Percentiles rank a stretch among this genome's conserved stretches.
Evolutionary conservation across 1,140 invertebrate genomes (phyloP).

Genomic region (Proctacanthus coquilletti): DNA sequence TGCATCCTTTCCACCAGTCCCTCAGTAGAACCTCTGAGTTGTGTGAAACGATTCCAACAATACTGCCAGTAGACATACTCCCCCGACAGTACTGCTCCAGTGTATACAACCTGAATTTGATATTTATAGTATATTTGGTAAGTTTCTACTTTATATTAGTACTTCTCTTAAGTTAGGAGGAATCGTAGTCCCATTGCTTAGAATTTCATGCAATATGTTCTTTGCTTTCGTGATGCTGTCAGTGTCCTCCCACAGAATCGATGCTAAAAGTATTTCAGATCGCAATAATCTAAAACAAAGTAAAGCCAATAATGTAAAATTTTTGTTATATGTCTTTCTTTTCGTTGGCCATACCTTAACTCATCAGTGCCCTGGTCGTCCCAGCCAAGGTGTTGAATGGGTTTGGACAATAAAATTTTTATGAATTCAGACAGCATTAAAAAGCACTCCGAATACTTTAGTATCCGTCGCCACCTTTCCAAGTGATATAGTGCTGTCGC

Average conservation of each 20-base stretch:
- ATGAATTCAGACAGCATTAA: constrained; percentile 47
- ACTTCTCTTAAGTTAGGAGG: constrained; percentile 27
- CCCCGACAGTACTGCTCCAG: constrained; percentile 37
- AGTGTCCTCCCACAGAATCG: constrained; percentile 27
- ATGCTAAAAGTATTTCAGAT: constrained; percentile 23
- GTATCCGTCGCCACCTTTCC: constrained; percentile 46
- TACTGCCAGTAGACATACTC: constrained; percentile 55
- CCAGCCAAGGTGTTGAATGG: constrained; percentile 48
- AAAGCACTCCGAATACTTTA: constrained; percentile 51
- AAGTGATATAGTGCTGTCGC: constrained; percentile 51
- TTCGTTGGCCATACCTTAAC: constrained; percentile 44
- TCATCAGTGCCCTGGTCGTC: constrained; percentile 48
- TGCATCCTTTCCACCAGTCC: constrained; percentile 49
- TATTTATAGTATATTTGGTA: neutral
- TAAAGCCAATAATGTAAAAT: neutral
- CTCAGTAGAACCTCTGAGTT: constrained; percentile 36
- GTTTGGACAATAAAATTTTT: constrained; percentile 41
- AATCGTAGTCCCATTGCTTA: constrained; percentile 22
- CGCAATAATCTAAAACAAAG: constrained; percentile 15
- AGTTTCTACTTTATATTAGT: neutral
- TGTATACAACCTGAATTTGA: constrained; percentile 22
- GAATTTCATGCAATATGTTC: constrained; percentile 25
- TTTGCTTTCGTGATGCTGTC: constrained; percentile 27
- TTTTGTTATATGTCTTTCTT: neutral
- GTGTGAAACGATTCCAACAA: constrained; percentile 48